A percentile compares a stretch with the other conserved stretches of the same genome.
phyloP scores from a whole-genome alignment of 2,888 invertebrate species.

The Punctoribates punctum region DNA sequence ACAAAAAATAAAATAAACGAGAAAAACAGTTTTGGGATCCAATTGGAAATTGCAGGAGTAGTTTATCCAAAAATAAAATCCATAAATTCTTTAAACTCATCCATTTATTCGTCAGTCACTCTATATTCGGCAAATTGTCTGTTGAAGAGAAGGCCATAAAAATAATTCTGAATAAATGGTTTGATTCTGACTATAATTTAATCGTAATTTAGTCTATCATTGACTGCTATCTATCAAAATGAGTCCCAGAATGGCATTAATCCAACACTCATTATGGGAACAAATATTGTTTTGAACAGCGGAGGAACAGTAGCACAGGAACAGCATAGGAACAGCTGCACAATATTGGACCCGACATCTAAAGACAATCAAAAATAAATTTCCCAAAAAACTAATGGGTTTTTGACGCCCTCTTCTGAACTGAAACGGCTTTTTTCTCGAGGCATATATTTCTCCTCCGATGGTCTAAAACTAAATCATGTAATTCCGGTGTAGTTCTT shows the following conservation, averaged over 20 bases:
- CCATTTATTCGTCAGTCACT: too few relatives aligned
- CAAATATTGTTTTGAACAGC: background rate
- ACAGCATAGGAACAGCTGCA: too few relatives aligned
- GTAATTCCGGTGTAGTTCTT: background rate
- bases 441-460: background rate
- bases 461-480: background rate
- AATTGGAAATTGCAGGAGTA: background rate
- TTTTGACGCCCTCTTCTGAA: constrained; percentile 13
- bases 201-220: constrained; percentile 15
- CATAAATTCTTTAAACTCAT: background rate
- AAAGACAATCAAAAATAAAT: constrained; percentile 22
- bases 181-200: constrained; percentile 5
- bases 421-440: too few relatives aligned
- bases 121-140: background rate
- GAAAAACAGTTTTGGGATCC: background rate
- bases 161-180: constrained; percentile 19
- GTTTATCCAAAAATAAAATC: background rate
- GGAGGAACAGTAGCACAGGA: too few relatives aligned
- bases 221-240: constrained; percentile 12
- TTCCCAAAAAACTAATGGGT: constrained; percentile 1
- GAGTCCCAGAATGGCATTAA: constrained; percentile 12
- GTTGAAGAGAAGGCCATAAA: background rate
- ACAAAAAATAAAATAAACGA: background rate
- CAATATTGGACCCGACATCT: background rate
- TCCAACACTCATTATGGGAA: constrained; percentile 12